A percentile compares a stretch with the other conserved stretches of the same genome.
phyloP scores from a whole-genome alignment of 2,113 vertebrate genomes.

The Pollachius pollachius region DNA sequence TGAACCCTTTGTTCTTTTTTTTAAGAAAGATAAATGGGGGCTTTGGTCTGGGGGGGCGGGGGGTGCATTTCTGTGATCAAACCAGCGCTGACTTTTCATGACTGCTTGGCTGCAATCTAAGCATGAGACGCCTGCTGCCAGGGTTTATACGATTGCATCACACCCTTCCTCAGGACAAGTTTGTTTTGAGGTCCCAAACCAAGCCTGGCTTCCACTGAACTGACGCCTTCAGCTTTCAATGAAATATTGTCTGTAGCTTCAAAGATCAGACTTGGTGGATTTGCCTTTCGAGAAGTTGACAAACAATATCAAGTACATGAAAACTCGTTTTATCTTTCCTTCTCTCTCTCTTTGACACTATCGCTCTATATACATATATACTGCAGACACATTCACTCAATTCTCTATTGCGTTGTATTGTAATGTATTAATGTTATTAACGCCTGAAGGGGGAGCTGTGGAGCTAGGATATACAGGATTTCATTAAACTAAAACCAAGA shows the following conservation, averaged over 20 bases:
- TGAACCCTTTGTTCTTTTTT: background rate
- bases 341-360: too few species aligned
- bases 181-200: conserved; percentile 19
- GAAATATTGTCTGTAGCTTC: conserved; percentile 47
- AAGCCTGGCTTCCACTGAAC: conserved; percentile 34
- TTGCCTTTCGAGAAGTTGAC: conserved; percentile 27
- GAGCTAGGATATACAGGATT: conserved; percentile 36
- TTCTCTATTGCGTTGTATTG: too few species aligned
- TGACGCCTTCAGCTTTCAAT: conserved; percentile 45
- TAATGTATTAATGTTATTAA: conserved; percentile 11
- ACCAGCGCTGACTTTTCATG: background rate
- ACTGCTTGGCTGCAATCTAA: background rate
- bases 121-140: conserved; percentile 7
- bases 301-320: conserved; percentile 1
- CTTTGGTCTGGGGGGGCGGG: too few species aligned
- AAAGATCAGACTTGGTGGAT: conserved; percentile 43
- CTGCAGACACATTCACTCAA: too few species aligned
- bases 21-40: background rate
- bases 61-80: background rate
- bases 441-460: conserved; percentile 59
- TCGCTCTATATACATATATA: too few species aligned
- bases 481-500: background rate
- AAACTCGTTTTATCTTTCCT: too few species aligned
- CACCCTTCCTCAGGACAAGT: background rate
- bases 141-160: conserved; percentile 46